Evolutionary conservation across 2,113 vertebrate species (phyloP).

Genomic region (Mirza zaza): DNA sequence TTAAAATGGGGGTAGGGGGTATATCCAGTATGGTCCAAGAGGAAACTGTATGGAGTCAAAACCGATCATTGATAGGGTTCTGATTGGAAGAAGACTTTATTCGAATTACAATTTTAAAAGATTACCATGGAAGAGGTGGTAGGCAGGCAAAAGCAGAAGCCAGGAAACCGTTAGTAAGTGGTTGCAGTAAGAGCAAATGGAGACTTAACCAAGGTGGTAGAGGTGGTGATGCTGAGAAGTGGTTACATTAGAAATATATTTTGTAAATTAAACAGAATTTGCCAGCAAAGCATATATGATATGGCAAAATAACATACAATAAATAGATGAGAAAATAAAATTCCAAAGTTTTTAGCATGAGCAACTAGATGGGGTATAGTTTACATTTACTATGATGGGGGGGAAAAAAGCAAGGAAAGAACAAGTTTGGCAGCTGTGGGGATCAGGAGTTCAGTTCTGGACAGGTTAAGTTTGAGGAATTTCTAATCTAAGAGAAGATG

Average conservation of each 20-base stretch:
- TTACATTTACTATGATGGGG: neutral
- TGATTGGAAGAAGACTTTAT: neutral
- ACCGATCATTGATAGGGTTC: neutral
- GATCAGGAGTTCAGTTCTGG: neutral
- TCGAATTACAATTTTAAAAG: neutral
- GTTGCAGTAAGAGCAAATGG: neutral
- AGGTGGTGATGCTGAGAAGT: neutral
- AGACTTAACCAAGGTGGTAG: neutral
- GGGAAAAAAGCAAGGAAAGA: neutral
- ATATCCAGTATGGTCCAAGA: too few species aligned
- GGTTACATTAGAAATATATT: neutral
- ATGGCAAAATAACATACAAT: neutral
- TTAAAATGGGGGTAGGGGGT: neutral
- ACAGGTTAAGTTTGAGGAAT: neutral
- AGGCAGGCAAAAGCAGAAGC: neutral
- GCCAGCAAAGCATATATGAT: neutral
- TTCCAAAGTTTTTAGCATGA: neutral
- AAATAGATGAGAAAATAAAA: neutral
- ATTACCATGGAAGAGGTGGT: accelerated
- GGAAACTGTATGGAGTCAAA: neutral
- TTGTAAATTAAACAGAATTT: neutral
- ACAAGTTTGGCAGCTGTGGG: neutral
- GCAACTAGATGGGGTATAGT: too few species aligned
- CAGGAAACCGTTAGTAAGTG: neutral
- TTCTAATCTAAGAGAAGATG: neutral